These are phyloP conservation scores for Anoncus sp. DNA, from an alignment of 2,888 invertebrate genomes.

Conservation along the genomic window DNA sequence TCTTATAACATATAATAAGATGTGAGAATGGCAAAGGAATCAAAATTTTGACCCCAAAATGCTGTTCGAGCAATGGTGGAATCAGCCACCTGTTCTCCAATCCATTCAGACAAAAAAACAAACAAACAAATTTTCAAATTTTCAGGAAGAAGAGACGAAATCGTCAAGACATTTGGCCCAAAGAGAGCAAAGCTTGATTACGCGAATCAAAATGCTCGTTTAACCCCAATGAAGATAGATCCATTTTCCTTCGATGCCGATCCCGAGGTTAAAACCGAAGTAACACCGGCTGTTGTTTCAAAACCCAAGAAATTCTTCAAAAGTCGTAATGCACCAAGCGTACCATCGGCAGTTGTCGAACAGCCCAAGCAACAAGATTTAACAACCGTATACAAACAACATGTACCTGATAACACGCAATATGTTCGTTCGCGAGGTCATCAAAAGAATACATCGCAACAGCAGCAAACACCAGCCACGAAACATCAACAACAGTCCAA, in stretches of 20 bases:
- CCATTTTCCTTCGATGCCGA: slow-evolving; percentile 82
- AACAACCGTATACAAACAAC: slow-evolving; percentile 78
- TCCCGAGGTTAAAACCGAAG: slow-evolving; percentile 84
- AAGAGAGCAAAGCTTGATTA: slow-evolving; percentile 81
- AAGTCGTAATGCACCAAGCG: slow-evolving; percentile 89
- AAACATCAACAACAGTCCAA: slow-evolving; percentile 16
- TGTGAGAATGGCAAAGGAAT: too few relatives aligned
- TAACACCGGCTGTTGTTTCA: slow-evolving; percentile 85
- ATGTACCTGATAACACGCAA: slow-evolving; percentile 80
- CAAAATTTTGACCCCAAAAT: too few relatives aligned
- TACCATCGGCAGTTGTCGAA: slow-evolving; percentile 73
- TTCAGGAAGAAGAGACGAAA: slow-evolving; percentile 79
- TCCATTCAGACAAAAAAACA: too few relatives aligned
- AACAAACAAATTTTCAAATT: slow-evolving; percentile 39
- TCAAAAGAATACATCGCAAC: slow-evolving; percentile 69
- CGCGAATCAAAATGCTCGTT: slow-evolving; percentile 78
- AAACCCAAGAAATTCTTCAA: slow-evolving; percentile 97
- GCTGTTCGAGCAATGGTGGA: too few relatives aligned
- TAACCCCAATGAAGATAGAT: slow-evolving; percentile 79
- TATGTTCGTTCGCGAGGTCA: slow-evolving; percentile 73
- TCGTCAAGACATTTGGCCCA: slow-evolving; percentile 75
- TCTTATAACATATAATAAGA: too few relatives aligned
- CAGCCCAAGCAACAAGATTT: slow-evolving; percentile 67
- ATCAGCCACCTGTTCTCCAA: too few relatives aligned
- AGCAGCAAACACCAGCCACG: slow-evolving; percentile 69